phyloP scores from a whole-genome alignment of 2,113 vertebrate species.

The Erpornis zantholeuca region DNA sequence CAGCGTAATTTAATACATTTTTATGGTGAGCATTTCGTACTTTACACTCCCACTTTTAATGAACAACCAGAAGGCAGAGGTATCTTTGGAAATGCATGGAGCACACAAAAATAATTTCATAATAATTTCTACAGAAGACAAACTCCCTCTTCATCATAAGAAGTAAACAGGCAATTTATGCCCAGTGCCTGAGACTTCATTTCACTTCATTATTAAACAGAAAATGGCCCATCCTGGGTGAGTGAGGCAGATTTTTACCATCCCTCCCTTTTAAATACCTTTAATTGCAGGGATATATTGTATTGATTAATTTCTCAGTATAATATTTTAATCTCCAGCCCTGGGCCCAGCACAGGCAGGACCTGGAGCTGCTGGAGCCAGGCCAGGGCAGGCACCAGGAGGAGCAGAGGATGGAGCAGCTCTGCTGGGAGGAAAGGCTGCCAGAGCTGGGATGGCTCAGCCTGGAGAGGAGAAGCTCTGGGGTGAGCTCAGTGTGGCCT shows the following conservation, averaged over 20 bases:
- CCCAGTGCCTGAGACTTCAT: not conserved
- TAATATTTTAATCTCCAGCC: not conserved
- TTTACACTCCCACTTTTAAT: not conserved
- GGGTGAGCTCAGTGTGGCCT: not conserved
- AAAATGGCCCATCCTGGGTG: not conserved
- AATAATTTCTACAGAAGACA: not conserved
- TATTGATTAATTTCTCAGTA: not conserved
- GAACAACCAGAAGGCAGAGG: not conserved
- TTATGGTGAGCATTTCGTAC: not conserved
- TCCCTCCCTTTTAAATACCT: not conserved
- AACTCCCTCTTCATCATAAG: not conserved
- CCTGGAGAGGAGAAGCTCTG: not conserved
- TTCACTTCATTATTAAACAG: not conserved
- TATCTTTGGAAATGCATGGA: not conserved
- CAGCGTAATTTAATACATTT: not conserved
- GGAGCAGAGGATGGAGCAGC: not conserved
- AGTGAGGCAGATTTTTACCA: not conserved
- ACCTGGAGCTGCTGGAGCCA: not conserved
- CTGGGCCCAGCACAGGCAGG: not conserved
- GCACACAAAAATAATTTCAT: not conserved
- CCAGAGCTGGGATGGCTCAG: not conserved
- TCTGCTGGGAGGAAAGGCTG: not conserved
- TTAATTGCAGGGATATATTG: not conserved
- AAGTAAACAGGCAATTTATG: not conserved
- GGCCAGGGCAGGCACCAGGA: not conserved